Evolutionary conservation across 2,113 vertebrate species (phyloP).

Genomic region (Crocuta crocuta): DNA sequence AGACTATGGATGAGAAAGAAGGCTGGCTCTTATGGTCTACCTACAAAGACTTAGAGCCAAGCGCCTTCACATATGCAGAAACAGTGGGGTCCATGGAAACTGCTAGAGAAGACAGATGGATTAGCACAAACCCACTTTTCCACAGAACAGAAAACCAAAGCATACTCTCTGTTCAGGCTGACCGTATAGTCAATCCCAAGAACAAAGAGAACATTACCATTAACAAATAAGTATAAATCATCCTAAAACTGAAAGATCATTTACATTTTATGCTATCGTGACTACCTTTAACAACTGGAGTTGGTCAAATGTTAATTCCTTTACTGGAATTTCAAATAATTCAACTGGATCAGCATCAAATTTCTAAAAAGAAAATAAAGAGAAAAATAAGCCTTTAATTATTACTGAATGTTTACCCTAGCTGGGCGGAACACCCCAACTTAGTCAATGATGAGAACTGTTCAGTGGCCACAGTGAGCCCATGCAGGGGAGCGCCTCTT

Average conservation of each 20-base stretch:
- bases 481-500: background rate
- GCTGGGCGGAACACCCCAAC: background rate
- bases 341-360: slow-evolving; percentile 91
- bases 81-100: background rate
- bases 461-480: background rate
- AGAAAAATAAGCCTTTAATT: background rate
- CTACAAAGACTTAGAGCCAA: background rate
- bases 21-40: background rate
- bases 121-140: background rate
- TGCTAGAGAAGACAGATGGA: background rate
- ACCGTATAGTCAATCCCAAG: background rate
- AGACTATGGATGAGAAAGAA: background rate
- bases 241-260: background rate
- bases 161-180: background rate
- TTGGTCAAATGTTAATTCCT: slow-evolving; percentile 97
- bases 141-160: slow-evolving; percentile 10
- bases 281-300: slow-evolving; percentile 97
- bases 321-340: slow-evolving; percentile 97
- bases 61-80: slow-evolving; percentile 27
- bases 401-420: slow-evolving; percentile 17
- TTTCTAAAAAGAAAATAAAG: slow-evolving; percentile 89
- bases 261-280: background rate
- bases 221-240: background rate
- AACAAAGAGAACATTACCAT: background rate
- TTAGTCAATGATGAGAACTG: background rate